These are phyloP conservation scores for Drosophila ambigua DNA, from an alignment of 1,140 invertebrate genomes.

Conservation along the genomic window DNA sequence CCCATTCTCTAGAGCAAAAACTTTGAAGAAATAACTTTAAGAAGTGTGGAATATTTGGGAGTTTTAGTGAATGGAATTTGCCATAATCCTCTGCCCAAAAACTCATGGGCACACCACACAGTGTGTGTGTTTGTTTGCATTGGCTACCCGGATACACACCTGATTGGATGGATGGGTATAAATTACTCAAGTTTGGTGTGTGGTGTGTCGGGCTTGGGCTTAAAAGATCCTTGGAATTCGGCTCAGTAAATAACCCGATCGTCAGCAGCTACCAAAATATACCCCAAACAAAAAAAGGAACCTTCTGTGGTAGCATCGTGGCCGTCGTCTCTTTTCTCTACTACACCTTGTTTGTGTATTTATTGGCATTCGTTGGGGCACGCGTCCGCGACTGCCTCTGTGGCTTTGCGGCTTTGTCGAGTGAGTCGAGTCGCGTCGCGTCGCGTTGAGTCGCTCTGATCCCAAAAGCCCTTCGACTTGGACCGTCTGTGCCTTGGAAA, in stretches of 20 bases:
- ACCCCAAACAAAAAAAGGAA: background rate
- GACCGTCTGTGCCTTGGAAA: constrained; percentile 20
- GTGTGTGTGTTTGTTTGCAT: no score
- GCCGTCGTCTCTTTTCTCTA: background rate
- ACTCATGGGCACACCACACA: no score
- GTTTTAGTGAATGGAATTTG: no score
- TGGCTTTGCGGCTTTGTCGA: constrained; percentile 13
- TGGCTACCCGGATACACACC: no score
- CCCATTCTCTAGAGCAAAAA: no score
- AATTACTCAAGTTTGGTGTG: background rate
- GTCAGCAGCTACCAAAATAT: constrained; percentile 23
- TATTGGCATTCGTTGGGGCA: constrained; percentile 60
- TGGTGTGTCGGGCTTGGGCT: background rate
- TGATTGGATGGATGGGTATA: no score
- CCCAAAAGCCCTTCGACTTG: constrained; percentile 26
- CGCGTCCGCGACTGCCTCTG: constrained; percentile 44
- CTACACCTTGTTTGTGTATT: constrained; percentile 26
- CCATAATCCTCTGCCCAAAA: no score
- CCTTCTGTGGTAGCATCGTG: constrained; percentile 5
- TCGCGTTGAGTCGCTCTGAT: constrained; percentile 22
- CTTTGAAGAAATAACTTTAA: no score
- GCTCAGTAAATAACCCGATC: constrained; percentile 29
- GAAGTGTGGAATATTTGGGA: no score
- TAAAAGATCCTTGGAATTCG: constrained; percentile 21
- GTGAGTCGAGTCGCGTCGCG: background rate